Conservation (phyloP, 1,140 invertebrate genomes). For the Ectropis grisescens region DNA sequence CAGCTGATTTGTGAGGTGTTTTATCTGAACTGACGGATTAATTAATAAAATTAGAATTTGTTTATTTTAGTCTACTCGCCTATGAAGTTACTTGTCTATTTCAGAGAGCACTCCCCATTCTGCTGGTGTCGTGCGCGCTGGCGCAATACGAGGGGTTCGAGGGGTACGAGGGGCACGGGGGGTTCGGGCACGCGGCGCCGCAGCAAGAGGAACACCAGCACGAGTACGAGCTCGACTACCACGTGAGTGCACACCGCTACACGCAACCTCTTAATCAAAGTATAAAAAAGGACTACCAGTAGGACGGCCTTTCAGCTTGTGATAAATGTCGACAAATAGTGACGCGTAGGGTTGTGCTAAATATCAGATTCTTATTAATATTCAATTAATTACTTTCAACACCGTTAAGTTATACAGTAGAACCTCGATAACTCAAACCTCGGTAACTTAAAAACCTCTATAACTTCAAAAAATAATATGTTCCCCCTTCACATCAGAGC, state of each 20-base stretch:
- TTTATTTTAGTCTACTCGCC: no score
- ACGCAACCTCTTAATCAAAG: neutral
- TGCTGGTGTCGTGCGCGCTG: conserved; percentile 21
- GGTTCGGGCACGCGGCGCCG: conserved; percentile 14
- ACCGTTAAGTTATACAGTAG: no score
- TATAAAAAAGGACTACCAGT: no score
- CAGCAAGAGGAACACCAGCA: conserved; percentile 37
- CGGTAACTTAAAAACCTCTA: no score
- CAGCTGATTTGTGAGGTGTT: no score
- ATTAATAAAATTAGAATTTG: no score
- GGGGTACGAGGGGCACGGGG: conserved; percentile 19
- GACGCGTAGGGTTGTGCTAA: neutral
- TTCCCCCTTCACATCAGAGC: no score
- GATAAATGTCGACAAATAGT: neutral
- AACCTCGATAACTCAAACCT: no score
- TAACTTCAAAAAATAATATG: no score
- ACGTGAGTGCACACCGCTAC: conserved; percentile 25
- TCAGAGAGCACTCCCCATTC: conserved; percentile 27
- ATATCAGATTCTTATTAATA: neutral
- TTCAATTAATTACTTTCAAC: neutral
- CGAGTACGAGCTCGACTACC: conserved; percentile 53
- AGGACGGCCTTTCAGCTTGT: no score
- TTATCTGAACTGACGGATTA: no score
- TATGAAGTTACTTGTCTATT: no score
- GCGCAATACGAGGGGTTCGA: conserved; percentile 37